Evolutionary conservation across 2,888 invertebrate species (phyloP), one percentile per base, ranked within the genome.

Genomic region (Lasioglossum marginatum): DNA sequence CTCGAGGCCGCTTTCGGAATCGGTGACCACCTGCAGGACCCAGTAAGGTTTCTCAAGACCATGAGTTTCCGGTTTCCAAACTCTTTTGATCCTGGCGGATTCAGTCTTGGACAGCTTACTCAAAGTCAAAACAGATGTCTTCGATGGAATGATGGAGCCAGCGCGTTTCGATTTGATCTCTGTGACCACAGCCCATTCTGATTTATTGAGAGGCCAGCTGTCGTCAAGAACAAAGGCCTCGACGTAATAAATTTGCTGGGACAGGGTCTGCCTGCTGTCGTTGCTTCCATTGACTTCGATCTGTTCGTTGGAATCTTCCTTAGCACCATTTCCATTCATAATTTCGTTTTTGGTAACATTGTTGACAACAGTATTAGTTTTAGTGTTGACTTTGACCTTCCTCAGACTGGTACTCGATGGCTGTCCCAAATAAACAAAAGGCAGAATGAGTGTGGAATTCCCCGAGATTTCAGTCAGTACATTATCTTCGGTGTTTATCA

Each of bases 151-250:
- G 12, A 45, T n/a, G 14, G 82, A 60, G 12, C 34, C 48, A 0
- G 31, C 66, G 0, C 57, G 31, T 5, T 72, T 86, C 23, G 34
- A 70, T 27, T 91, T 93, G 5, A 90, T 81, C 27, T 92, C 90
- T 19, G 93, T 90, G 0, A 94, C 95, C 2, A 91, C 83, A 0
- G 83, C 78, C 96, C 96, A 96, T 88, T 96, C 96, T 0, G 84
- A 80, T 10, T 82, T 86, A 0, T 93, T 95, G 75, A 96, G 87
- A 2, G 96, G 95, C 96, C 96, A 96, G 2, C 94, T 93, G 75
- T 95, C 87, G 6, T 95, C 91, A 0, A 95, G 78, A n/a, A 95
- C 93, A 10, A 87, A 92, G 16, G 92, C 95, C 75, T 95, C 94
- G 19, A 94, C 52, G 4, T 84, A 83, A 77, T 91, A 93, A 27